Evolutionary conservation across 2,888 invertebrate species (phyloP), one percentile per base, ranked within the genome.

Genomic region (Pachymerium ferrugineum): DNA sequence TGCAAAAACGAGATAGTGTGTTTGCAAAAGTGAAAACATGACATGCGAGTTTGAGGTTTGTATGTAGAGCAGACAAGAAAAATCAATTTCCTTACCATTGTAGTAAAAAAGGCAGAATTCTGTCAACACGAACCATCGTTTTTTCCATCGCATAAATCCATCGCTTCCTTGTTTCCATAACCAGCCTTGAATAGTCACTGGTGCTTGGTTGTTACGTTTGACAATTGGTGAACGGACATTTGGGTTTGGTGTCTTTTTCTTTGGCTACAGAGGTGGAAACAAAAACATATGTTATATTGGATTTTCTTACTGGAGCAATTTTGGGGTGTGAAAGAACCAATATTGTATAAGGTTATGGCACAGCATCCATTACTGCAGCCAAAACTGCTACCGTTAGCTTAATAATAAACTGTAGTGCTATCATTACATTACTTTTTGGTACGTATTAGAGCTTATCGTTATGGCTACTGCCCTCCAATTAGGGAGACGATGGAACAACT

Each of bases 21-120:
- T n/a, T n/a, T n/a, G n/a, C n/a, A n/a, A n/a, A n/a, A n/a, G n/a
- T n/a, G n/a, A n/a, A n/a, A n/a, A n/a, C n/a, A n/a, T n/a, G n/a
- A n/a, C n/a, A n/a, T n/a, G n/a, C n/a, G n/a, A n/a, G n/a, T n/a
- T 62, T 62, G 25, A 10, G 4, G 25, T 62, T 25, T 14, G 14
- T 12, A 62, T 28, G 12, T 47, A 28, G 8, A 62, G 62, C 16
- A 74, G 83, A 62, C 62, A n/a, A 2, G 12, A 22, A 28, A 62
- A 62, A 28, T 25, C 25, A 62, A 62, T 62, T 28, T 62, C 28
- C 85, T 85, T 82, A 93, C 92, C 90, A 87, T 96, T 95, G 83
- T 96, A 96, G 81, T 95, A 94, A 84, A 94, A 96, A 76, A 96
- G 86, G 81, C 94, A 94, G 83, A 93, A 95, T 82, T 96, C 94